phyloP scores from a whole-genome alignment of 2,113 vertebrate genomes.

The Hemicordylus capensis region DNA sequence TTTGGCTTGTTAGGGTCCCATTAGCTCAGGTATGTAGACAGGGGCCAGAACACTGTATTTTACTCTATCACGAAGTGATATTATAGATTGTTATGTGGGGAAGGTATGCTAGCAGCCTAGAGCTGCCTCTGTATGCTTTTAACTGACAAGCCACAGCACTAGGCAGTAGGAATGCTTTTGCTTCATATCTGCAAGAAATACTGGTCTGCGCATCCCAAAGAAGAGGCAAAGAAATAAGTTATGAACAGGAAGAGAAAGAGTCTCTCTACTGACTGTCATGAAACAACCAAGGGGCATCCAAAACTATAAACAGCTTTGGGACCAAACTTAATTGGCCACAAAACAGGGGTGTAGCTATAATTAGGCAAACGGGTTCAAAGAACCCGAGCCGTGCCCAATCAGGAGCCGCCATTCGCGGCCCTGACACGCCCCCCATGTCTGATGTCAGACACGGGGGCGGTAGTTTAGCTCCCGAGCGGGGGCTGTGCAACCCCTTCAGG shows the following conservation, averaged over 20 bases:
- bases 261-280: background rate
- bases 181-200: background rate
- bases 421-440: no score
- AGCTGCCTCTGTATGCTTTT: background rate
- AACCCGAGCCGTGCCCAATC: no score
- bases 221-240: background rate
- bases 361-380: no score
- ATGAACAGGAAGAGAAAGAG: background rate
- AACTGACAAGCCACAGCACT: background rate
- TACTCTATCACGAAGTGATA: background rate
- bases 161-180: background rate
- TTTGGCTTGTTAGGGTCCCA: accelerated
- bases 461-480: no score
- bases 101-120: background rate
- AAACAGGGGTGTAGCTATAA: no score
- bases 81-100: background rate
- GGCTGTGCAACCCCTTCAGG: no score
- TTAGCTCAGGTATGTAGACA: background rate
- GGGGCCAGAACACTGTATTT: background rate
- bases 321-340: background rate
- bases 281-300: background rate
- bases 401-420: no score
- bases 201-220: background rate
- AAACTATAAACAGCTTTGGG: background rate
- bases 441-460: no score